Base-by-base conservation (phyloP, 2,888 invertebrate species). In the Drosophila anomalata region DNA sequence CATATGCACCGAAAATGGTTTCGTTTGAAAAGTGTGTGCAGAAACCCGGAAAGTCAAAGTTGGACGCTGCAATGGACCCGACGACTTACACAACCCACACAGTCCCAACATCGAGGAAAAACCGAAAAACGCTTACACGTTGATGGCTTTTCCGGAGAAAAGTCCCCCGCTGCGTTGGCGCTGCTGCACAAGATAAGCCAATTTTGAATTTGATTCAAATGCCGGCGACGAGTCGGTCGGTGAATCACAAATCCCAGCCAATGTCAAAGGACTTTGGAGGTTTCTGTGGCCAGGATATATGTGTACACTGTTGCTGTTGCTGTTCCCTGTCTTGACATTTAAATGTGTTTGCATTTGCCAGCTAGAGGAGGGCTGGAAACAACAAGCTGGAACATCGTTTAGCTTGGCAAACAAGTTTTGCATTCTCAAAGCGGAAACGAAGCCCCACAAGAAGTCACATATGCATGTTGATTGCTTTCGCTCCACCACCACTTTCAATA, bases 161-260 rank as follows among this genome's bases (percentile, higher is more conserved):
- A 39, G 14, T 47, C 48, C 41, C 60, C 36, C 47, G 44, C 62
- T 76, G 87, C 74, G 57, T 75, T 12, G 66, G 72, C 84, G 72
- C 84, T n/a, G 36, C n/a, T 36, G 36, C 84, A 80, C 87, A 77
- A 84, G 88, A 85, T 88, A 87, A 85, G 88, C 87, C 84, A 85
- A 85, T 85, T 87, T 83, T 77, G 77, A 85, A 84, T 75, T 87
- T 87, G 78, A 75, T 80, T 86, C 81, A 79, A 83, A 88, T 80
- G 80, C 86, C 41, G 36, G n/a, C 36, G n/a, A 60, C 73, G 46
- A 63, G 73, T 78, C 70, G 73, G 70, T 78, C 22, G 75, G 72
- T 78, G 71, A 83, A 78, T 84, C 83, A 84, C 69, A 72, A 70
- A 55, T 55, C 51, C 63, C 52, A 42, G 70, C 52, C 44, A 36